A percentile compares a stretch with the other conserved stretches of the same genome.
Evolutionary conservation across 1,140 invertebrate species (phyloP).

Genomic region (Zaprionus nigranus): DNA sequence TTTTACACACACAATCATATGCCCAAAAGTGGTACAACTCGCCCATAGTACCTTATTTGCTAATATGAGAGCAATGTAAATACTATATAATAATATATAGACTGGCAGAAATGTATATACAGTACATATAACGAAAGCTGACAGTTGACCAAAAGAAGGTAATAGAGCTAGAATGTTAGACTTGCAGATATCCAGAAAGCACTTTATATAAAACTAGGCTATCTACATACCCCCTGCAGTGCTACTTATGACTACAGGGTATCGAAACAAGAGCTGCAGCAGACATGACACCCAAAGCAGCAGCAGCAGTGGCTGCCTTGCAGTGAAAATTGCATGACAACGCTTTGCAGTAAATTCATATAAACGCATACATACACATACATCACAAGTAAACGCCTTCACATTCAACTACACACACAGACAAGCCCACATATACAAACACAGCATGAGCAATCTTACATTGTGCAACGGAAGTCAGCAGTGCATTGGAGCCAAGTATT

Average conservation of each 20-base stretch:
- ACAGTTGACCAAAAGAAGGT: constrained; percentile 46
- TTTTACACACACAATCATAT: neutral
- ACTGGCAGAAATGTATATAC: constrained; percentile 5
- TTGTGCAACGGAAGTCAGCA: constrained; percentile 66
- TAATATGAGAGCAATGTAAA: constrained; percentile 23
- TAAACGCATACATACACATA: constrained; percentile 23
- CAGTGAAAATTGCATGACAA: constrained; percentile 75
- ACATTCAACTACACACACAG: constrained; percentile 1
- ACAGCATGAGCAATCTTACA: constrained; percentile 52
- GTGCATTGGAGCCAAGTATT: constrained; percentile 57
- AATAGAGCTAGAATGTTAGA: neutral
- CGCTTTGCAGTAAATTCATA: constrained; percentile 57
- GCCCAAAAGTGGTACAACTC: neutral
- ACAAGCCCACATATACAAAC: neutral
- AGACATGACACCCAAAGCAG: constrained; percentile 19
- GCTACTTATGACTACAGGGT: constrained; percentile 6
- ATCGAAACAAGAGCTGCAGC: constrained; percentile 27
- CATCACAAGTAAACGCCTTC: neutral
- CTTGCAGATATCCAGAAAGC: neutral
- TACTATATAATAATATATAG: neutral
- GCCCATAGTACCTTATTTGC: constrained; percentile 23
- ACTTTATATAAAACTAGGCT: neutral
- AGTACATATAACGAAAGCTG: constrained; percentile 30
- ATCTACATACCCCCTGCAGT: neutral
- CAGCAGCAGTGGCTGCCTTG: constrained; percentile 31